Evolutionary conservation across 2,888 invertebrate genomes (phyloP).

Genomic region (Drosophila gaucha): DNA sequence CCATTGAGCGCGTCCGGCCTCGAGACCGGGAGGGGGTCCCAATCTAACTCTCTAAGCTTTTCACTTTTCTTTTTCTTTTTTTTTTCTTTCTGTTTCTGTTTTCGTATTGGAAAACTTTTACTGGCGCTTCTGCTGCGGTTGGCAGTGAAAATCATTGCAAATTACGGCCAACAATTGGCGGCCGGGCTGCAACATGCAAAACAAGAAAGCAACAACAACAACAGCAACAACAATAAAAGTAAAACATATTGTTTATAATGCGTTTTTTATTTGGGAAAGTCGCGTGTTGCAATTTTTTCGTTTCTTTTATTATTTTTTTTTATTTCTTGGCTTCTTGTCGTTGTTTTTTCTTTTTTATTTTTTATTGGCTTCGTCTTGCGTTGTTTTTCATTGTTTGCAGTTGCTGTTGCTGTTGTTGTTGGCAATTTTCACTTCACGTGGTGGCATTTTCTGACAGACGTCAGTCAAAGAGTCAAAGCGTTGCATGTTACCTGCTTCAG

Average conservation of each 20-base stretch:
- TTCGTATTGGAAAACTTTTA: conserved; percentile 71
- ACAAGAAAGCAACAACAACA: conserved; percentile 65
- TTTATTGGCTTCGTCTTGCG: conserved; percentile 51
- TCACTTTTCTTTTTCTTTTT: conserved; percentile 71
- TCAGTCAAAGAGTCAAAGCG: conserved; percentile 69
- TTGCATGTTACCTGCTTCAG: conserved; percentile 45
- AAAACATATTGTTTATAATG: conserved; percentile 74
- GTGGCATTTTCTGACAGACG: conserved; percentile 78
- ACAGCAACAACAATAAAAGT: conserved; percentile 34
- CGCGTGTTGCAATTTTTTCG: conserved; percentile 67
- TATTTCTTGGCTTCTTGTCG: conserved; percentile 6
- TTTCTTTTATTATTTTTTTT: conserved; percentile 21
- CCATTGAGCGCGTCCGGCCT: conserved; percentile 40
- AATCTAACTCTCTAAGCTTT: conserved; percentile 53
- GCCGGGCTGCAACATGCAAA: conserved; percentile 70
- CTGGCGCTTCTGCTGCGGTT: conserved; percentile 57
- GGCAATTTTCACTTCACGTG: conserved; percentile 79
- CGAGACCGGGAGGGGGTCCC: conserved; percentile 28
- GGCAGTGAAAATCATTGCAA: conserved; percentile 74
- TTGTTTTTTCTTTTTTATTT: conserved; percentile 12
- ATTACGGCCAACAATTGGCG: conserved; percentile 62
- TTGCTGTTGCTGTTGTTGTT: conserved; percentile 40
- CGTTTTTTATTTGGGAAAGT: conserved; percentile 78
- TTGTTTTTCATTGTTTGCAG: conserved; percentile 43
- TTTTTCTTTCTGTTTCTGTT: conserved; percentile 39